phyloP scores from a whole-genome alignment of 1,140 invertebrate genomes.

The Drosophila aff. region DNA sequence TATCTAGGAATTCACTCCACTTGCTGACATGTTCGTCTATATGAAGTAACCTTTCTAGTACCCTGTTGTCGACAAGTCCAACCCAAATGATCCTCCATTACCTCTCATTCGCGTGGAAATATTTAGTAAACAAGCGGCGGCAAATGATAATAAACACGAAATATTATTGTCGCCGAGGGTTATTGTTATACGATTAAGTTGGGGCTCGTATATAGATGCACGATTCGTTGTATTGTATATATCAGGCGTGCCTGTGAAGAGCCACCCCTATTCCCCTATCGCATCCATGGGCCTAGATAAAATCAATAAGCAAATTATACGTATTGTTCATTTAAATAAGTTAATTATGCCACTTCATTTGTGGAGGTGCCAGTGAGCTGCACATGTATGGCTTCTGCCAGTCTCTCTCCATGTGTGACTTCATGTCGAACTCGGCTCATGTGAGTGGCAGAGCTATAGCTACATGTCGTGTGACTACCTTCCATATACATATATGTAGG shows the following conservation, averaged over 20 bases:
- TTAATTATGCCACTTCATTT: slow-evolving; percentile 15
- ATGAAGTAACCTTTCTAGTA: not conserved
- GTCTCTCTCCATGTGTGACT: slow-evolving; percentile 26
- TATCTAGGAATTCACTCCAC: slow-evolving; percentile 8
- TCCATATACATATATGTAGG: not conserved
- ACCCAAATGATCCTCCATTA: slow-evolving; percentile 22
- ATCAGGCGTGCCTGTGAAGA: not conserved
- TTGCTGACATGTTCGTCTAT: not conserved
- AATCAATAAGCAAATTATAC: slow-evolving; percentile 26
- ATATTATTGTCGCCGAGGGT: slow-evolving; percentile 37
- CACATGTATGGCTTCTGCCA: slow-evolving; percentile 28
- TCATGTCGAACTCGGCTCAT: slow-evolving; percentile 29
- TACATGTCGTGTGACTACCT: slow-evolving; percentile 22
- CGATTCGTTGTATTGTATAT: not conserved
- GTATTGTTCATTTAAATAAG: slow-evolving; percentile 16
- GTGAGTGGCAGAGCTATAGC: slow-evolving; percentile 22
- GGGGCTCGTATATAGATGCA: not conserved
- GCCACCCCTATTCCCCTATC: slow-evolving; percentile 1
- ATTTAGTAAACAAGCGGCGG: slow-evolving; percentile 49
- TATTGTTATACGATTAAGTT: slow-evolving; percentile 64
- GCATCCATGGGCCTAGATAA: slow-evolving; percentile 4
- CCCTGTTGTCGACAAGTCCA: not conserved
- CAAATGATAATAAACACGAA: slow-evolving; percentile 67
- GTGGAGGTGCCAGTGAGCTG: slow-evolving; percentile 19
- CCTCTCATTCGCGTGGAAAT: slow-evolving; percentile 4